A percentile compares a stretch with the other conserved stretches of the same genome.
These are phyloP conservation scores for Holothuria glaberrima DNA, from an alignment of 35 echinoderm and acorn worm species.

Conservation along the genomic window DNA sequence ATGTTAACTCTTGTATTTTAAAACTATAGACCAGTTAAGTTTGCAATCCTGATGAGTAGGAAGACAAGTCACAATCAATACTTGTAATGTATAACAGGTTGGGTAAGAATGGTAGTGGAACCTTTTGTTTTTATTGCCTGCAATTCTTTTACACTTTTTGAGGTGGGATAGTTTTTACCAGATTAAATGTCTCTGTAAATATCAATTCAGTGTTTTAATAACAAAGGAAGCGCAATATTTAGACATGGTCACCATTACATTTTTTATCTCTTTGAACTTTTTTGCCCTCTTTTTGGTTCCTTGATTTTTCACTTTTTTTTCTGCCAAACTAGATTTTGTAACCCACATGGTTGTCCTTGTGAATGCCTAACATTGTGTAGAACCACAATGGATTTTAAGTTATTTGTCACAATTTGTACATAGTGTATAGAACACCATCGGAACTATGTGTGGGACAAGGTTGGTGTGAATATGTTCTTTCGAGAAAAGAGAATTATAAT, in stretches of 20 bases:
- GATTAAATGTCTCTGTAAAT: conserved; percentile 26
- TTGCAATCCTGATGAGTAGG: too few species aligned
- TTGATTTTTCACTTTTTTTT: conserved; percentile 6
- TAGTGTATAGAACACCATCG: conserved; percentile 58
- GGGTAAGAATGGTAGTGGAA: background rate
- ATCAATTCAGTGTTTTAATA: conserved; percentile 45
- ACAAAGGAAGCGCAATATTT: conserved; percentile 38
- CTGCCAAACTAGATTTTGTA: conserved; percentile 31
- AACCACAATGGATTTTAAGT: conserved; percentile 48
- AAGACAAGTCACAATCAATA: too few species aligned
- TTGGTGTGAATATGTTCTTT: conserved; percentile 71
- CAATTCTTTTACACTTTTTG: conserved; percentile 1
- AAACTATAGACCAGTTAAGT: too few species aligned
- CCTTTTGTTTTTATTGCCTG: conserved; percentile 6
- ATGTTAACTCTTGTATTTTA: too few species aligned
- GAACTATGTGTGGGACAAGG: conserved; percentile 59
- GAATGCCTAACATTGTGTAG: conserved; percentile 25
- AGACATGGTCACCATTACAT: conserved; percentile 48
- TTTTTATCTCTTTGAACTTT: conserved; percentile 19
- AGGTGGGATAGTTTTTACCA: conserved; percentile 12
- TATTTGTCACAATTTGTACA: conserved; percentile 64
- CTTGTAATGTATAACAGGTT: too few species aligned
- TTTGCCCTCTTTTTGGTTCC: background rate
- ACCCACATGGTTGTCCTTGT: conserved; percentile 27
- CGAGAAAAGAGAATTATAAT: conserved; percentile 67